Conservation (phyloP, 2,113 vertebrate genomes). For the Excalfactoria chinensis region DNA sequence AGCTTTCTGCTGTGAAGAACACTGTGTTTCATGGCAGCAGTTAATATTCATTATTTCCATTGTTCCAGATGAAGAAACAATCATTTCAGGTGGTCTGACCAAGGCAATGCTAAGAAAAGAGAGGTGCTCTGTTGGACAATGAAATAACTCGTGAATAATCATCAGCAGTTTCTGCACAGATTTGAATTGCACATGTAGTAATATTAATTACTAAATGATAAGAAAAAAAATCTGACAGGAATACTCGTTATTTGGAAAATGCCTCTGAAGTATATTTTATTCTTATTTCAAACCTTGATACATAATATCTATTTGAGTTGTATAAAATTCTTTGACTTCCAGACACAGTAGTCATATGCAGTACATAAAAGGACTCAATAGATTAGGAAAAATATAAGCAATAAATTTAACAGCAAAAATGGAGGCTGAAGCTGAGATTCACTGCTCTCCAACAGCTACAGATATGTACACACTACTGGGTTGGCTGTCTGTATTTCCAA, state of each 20-base stretch:
- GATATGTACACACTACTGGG: neutral
- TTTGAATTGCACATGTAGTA: neutral
- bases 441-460: neutral
- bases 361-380: neutral
- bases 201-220: neutral
- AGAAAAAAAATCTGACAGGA: neutral
- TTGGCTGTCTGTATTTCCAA: neutral
- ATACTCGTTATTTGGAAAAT: neutral
- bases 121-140: neutral
- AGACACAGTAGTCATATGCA: neutral
- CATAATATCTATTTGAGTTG: neutral
- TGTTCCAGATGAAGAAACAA: neutral
- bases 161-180: neutral
- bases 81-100: constrained; percentile 5
- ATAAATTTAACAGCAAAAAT: neutral
- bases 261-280: neutral
- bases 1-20: neutral
- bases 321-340: neutral
- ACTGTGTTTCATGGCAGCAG: neutral
- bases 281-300: neutral
- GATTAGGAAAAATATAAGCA: neutral
- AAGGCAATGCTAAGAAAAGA: neutral
- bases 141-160: neutral
- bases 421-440: neutral
- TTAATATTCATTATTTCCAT: neutral